These are phyloP conservation scores for Buathra laborator DNA, from an alignment of 2,888 invertebrate genomes.

Conservation along the genomic window DNA sequence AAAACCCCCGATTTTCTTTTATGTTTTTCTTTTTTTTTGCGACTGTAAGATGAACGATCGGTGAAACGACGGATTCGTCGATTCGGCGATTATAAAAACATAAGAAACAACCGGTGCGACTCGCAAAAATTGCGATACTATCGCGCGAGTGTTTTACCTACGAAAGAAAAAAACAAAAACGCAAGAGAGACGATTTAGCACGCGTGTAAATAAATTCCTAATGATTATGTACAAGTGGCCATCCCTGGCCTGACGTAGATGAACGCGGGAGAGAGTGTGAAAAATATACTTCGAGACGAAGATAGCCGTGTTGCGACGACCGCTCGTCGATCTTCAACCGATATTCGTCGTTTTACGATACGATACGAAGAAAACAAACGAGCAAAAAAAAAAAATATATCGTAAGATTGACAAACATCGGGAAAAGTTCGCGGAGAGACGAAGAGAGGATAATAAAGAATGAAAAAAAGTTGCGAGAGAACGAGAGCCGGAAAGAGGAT, in stretches of 20 bases:
- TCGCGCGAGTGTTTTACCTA: constrained; percentile 29
- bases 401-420: constrained; percentile 38
- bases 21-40: constrained; percentile 18
- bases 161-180: constrained; percentile 49
- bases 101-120: constrained; percentile 11
- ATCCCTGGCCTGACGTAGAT: constrained; percentile 63
- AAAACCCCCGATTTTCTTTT: not conserved
- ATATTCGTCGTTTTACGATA: constrained; percentile 32
- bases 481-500: constrained; percentile 24
- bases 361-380: not conserved
- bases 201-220: constrained; percentile 84
- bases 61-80: constrained; percentile 24
- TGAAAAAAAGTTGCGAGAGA: constrained; percentile 27
- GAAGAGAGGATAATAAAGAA: constrained; percentile 8
- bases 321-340: constrained; percentile 48
- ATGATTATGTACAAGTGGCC: constrained; percentile 82
- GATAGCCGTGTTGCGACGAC: constrained; percentile 43
- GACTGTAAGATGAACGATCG: constrained; percentile 26
- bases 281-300: constrained; percentile 42
- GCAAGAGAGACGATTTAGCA: constrained; percentile 77
- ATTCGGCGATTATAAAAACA: not conserved
- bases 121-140: not conserved
- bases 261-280: constrained; percentile 67
- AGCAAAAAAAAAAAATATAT: not conserved
- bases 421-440: constrained; percentile 47